phyloP scores from a whole-genome alignment of 2,797 vertebrate species.

The Spinibarbus caldwelli region DNA sequence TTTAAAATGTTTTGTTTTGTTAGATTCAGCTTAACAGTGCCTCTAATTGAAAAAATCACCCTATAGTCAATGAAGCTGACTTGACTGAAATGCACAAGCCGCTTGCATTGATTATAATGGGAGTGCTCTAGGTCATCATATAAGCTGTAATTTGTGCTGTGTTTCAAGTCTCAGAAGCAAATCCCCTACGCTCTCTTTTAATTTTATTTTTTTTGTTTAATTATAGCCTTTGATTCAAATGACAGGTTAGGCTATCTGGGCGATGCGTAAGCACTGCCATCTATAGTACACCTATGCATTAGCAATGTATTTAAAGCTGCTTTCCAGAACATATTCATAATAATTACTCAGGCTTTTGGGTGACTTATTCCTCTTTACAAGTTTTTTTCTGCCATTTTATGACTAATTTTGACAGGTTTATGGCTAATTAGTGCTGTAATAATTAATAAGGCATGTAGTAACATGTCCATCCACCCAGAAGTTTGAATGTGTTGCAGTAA shows the following conservation, averaged over 20 bases:
- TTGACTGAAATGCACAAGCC: not conserved
- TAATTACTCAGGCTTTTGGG: not conserved
- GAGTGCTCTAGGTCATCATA: not conserved
- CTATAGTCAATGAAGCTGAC: not conserved
- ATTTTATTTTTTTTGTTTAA: slow-evolving; percentile 94
- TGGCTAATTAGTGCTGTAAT: not conserved
- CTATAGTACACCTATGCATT: slow-evolving; percentile 93
- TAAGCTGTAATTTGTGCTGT: slow-evolving; percentile 77
- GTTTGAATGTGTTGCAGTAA: not conserved
- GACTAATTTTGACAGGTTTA: not conserved
- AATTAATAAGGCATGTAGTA: slow-evolving; percentile 7
- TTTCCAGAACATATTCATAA: slow-evolving; percentile 15
- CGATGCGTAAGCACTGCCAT: slow-evolving; percentile 92
- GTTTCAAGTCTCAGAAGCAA: slow-evolving; percentile 81
- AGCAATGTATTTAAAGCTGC: slow-evolving; percentile 81
- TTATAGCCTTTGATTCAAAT: slow-evolving; percentile 94
- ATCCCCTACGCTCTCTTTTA: slow-evolving; percentile 88
- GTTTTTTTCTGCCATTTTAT: not conserved
- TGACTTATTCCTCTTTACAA: not conserved
- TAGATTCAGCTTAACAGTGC: not conserved
- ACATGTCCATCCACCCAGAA: not conserved
- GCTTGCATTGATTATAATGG: slow-evolving; percentile 2
- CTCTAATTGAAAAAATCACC: slow-evolving; percentile 4
- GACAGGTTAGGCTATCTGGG: slow-evolving; percentile 94
- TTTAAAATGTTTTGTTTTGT: not conserved